Evolutionary conservation across 2,888 invertebrate species (phyloP), one percentile per base, ranked within the genome.

Genomic region (Exephanes ischioxanthus): DNA sequence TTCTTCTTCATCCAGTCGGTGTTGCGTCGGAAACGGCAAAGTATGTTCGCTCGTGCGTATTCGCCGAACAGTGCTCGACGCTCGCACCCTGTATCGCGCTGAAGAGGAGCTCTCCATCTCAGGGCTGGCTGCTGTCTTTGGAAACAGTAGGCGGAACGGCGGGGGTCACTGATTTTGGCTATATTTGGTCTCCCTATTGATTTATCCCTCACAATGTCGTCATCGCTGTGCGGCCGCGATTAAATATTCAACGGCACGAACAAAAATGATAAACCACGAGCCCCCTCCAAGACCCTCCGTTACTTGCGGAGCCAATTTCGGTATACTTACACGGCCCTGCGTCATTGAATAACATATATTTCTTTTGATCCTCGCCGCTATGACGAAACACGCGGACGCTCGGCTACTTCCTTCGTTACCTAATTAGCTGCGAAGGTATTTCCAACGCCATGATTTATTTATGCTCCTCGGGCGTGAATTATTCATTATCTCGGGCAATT

Each of bases 381-480:
- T 37, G 51, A 19, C 51, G 66, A 63, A 66, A 33, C 1, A 76
- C 45, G 41, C 75, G 45, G 48, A 75, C 26, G 63, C 75, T 51
- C 66, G 22, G 16, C 14, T 22, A 45, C 75, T 76, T 76, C 71
- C 66, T 45, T 51, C 73, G 58, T 33, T 61, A 78, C 67, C 78
- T 61, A 83, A 73, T 83, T 78, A 83, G 83, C 73, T 63, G 30
- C 83, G 68, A 68, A 66, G 78, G 78, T 78, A 83, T 83, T 72
- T 83, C 55, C 63, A 33, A 33, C 37, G 53, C 55, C 55, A 37
- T 33, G 78, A 72, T 26, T 73, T 77, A 67, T 83, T 77, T 33
- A 76, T 66, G 14, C 33, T 51, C 1, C 16, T 63, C 33, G n/a
- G 19, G 11, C 41, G 63, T 82, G 76, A 82, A 82, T 83, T 72